Conservation (phyloP, 2,113 vertebrate genomes). For the Arizona elegans region DNA sequence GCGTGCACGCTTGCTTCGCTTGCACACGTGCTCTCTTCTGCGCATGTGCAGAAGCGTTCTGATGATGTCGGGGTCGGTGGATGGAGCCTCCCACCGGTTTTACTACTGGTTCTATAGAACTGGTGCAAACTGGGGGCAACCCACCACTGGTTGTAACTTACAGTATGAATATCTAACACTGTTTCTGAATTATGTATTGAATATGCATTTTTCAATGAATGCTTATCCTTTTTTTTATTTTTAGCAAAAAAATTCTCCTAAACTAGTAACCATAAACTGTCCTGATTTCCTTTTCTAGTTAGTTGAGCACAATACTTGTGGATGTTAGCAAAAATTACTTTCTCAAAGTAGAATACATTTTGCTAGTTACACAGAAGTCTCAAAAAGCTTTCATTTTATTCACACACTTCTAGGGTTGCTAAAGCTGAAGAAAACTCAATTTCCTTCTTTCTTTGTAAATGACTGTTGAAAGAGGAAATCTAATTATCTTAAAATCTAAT, state of each 20-base stretch:
- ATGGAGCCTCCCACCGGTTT: too few relatives aligned
- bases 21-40: too few relatives aligned
- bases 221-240: not conserved
- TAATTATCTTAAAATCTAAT: constrained; percentile 53
- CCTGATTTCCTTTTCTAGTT: not conserved
- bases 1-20: too few relatives aligned
- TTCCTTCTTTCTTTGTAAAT: constrained; percentile 34
- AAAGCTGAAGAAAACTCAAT: constrained; percentile 6
- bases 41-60: too few relatives aligned
- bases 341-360: not conserved
- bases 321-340: not conserved
- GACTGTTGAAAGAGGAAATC: constrained; percentile 7
- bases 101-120: too few relatives aligned
- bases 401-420: constrained; percentile 15
- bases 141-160: too few relatives aligned
- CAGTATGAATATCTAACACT: too few relatives aligned
- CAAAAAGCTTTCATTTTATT: not conserved
- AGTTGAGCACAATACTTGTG: not conserved
- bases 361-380: not conserved
- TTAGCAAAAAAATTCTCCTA: not conserved
- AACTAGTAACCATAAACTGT: not conserved
- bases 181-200: not conserved
- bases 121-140: too few relatives aligned
- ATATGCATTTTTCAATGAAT: not conserved
- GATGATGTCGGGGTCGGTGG: too few relatives aligned